These are phyloP conservation scores for Rissa tridactyla DNA, from an alignment of 2,113 vertebrate species.

Conservation along the genomic window DNA sequence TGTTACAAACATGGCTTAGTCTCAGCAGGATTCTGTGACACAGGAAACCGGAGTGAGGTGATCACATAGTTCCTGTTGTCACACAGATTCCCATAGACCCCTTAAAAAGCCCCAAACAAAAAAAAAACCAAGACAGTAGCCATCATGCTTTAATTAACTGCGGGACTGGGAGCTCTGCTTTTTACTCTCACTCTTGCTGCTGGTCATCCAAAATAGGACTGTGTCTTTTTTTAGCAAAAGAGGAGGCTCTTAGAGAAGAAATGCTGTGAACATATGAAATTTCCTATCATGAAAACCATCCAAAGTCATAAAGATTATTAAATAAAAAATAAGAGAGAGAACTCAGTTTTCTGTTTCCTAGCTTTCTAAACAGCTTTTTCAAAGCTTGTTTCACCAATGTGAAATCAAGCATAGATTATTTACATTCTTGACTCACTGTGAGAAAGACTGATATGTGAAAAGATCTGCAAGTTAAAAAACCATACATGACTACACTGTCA, in stretches of 20 bases:
- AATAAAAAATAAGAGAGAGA: background rate
- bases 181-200: background rate
- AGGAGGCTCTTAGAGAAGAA: background rate
- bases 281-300: background rate
- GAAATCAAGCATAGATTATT: background rate
- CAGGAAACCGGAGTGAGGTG: background rate
- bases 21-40: background rate
- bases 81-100: background rate
- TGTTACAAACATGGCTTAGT: background rate
- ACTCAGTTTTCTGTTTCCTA: background rate
- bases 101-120: background rate
- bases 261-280: background rate
- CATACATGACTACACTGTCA: background rate
- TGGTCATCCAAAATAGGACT: background rate
- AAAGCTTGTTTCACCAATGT: background rate
- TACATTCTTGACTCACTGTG: background rate
- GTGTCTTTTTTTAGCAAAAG: background rate
- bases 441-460: background rate
- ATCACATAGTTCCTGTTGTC: background rate
- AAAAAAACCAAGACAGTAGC: fast-evolving
- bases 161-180: background rate
- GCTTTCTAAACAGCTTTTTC: background rate
- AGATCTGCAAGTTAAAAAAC: background rate
- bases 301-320: background rate
- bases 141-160: background rate